phyloP scores from a whole-genome alignment of 1,140 invertebrate species.

The Aphidius ervi region DNA sequence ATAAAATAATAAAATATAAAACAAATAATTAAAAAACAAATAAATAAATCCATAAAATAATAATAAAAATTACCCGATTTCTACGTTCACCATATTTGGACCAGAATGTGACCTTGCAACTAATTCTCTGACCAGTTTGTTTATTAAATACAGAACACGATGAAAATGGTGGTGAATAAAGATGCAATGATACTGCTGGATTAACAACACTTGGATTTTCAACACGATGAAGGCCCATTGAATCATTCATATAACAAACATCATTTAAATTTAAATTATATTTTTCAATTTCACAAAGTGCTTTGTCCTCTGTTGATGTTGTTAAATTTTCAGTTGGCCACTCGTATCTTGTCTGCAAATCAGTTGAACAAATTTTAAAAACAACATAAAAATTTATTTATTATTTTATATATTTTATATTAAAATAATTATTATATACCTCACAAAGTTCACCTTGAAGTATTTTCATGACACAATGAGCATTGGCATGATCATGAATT shows the following conservation, averaged over 20 bases:
- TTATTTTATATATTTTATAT: not conserved
- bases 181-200: conserved; percentile 85
- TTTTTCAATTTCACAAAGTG: conserved; percentile 62
- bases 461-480: conserved; percentile 97
- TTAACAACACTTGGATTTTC: conserved; percentile 90
- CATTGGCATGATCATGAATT: conserved; percentile 94
- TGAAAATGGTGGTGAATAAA: conserved; percentile 94
- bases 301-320: conserved; percentile 36
- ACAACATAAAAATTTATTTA: not conserved
- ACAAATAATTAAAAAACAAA: not conserved
- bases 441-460: conserved; percentile 69
- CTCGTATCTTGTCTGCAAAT: conserved; percentile 58
- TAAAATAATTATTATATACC: conserved; percentile 39
- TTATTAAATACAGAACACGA: conserved; percentile 89
- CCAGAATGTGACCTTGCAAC: conserved; percentile 82
- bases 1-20: conserved; percentile 16
- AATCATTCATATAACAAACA: conserved; percentile 95
- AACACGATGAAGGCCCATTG: conserved; percentile 89
- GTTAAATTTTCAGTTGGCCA: conserved; percentile 60
- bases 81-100: conserved; percentile 74
- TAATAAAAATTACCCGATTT: conserved; percentile 45
- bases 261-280: conserved; percentile 66
- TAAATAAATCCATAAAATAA: not conserved
- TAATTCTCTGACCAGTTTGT: conserved; percentile 72
- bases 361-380: not conserved